phyloP scores from a whole-genome alignment of 92 coral and sea anemone species.

The Epizoanthus fatuus region DNA sequence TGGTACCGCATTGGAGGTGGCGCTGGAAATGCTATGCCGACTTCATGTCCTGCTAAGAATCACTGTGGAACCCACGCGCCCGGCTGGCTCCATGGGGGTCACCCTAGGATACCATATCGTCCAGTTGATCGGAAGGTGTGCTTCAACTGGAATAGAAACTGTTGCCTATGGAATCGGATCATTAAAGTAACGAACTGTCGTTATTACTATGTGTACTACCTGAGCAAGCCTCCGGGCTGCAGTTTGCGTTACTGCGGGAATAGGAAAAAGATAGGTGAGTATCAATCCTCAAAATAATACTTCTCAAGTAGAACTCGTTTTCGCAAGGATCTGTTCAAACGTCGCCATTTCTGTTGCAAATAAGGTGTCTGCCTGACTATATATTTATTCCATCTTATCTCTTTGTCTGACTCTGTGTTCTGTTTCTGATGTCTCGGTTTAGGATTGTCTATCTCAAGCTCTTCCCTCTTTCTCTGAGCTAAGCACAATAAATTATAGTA shows the following conservation, averaged over 20 bases:
- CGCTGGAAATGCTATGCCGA: constrained; percentile 45
- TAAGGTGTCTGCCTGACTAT: too few species aligned
- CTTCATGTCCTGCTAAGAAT: constrained; percentile 1
- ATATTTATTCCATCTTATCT: too few species aligned
- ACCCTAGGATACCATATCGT: constrained; percentile 47
- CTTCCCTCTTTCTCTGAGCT: too few species aligned
- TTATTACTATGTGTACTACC: constrained; percentile 45
- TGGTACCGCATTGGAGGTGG: constrained; percentile 47
- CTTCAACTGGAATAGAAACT: constrained; percentile 33
- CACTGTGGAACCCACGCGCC: constrained; percentile 53
- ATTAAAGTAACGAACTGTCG: constrained; percentile 57
- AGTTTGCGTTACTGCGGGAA: constrained; percentile 47
- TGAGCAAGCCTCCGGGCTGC: constrained; percentile 27
- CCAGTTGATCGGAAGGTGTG: constrained; percentile 47
- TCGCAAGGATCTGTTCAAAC: too few species aligned
- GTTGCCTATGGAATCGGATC: constrained; percentile 32
- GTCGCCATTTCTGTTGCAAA: too few species aligned
- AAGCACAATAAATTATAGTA: too few species aligned
- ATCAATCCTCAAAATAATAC: too few species aligned
- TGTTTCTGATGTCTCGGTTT: too few species aligned
- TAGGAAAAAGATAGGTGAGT: not conserved
- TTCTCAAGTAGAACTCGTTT: too few species aligned
- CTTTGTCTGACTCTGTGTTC: too few species aligned
- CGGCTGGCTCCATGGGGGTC: constrained; percentile 56
- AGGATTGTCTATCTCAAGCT: too few species aligned